These are phyloP conservation scores for Molossus molossus DNA, from an alignment of 2,797 vertebrate species.

Conservation along the genomic window DNA sequence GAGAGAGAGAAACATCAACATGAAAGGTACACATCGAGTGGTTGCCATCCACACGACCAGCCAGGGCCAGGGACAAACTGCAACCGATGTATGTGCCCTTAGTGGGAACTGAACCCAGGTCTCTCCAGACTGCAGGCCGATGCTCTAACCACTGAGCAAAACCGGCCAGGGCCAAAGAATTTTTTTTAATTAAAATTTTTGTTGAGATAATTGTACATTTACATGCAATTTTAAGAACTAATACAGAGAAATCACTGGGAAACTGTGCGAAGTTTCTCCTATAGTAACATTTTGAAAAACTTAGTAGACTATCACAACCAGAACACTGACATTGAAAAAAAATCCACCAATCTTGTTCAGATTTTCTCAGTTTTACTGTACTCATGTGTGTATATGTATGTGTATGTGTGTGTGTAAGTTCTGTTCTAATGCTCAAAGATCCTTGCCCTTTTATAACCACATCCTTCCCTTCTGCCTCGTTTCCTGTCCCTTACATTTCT, in stretches of 20 bases:
- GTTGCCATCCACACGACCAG: too few species aligned
- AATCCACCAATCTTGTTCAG: constrained; percentile 27
- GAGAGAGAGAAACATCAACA: too few species aligned
- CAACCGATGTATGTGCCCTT: too few species aligned
- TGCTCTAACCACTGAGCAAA: too few species aligned
- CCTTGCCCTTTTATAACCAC: constrained; percentile 1
- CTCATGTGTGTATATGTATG: neutral
- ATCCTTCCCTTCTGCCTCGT: neutral
- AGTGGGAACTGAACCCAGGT: too few species aligned
- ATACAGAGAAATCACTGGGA: neutral
- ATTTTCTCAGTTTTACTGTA: constrained; percentile 43
- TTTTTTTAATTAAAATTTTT: constrained; percentile 53
- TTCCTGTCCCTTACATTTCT: neutral
- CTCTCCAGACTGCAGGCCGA: too few species aligned
- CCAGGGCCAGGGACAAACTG: too few species aligned
- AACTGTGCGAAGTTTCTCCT: constrained; percentile 19
- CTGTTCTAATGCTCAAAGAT: neutral
- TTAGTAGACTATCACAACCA: constrained; percentile 7
- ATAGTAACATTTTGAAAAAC: constrained; percentile 55
- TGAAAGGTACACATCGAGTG: too few species aligned
- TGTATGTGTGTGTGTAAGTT: neutral
- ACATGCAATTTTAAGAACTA: constrained; percentile 32
- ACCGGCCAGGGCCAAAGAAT: neutral
- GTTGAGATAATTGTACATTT: constrained; percentile 58
- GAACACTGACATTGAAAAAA: constrained; percentile 18